Evolutionary conservation across 1,140 invertebrate species (phyloP).

Genomic region (Tachypleus tridentatus): DNA sequence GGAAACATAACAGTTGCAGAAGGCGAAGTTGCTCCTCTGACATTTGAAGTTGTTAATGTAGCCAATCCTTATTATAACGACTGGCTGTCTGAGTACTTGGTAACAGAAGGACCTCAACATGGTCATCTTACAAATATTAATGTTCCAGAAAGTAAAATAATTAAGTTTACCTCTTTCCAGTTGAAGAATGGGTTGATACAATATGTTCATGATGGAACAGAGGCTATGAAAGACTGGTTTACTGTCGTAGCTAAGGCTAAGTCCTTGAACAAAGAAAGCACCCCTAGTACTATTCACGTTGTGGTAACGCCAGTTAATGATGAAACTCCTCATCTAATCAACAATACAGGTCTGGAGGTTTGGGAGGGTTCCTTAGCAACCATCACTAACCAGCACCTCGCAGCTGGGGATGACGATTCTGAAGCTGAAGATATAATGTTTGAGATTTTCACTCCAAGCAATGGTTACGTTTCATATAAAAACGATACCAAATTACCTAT

Average conservation of each 20-base stretch:
- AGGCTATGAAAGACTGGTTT: conserved; percentile 60
- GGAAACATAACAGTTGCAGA: conserved; percentile 33
- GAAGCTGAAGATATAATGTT: conserved; percentile 59
- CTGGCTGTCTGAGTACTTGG: conserved; percentile 57
- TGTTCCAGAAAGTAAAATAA: conserved; percentile 7
- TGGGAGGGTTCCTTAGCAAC: conserved; percentile 68
- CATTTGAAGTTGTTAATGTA: conserved; percentile 29
- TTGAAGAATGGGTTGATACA: conserved; percentile 17
- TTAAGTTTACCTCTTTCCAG: conserved; percentile 13
- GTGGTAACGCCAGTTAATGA: conserved; percentile 63
- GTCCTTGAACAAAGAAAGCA: conserved; percentile 35
- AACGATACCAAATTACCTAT: conserved; percentile 30
- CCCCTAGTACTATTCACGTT: conserved; percentile 26
- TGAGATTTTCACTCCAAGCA: conserved; percentile 53
- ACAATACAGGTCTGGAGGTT: conserved; percentile 67
- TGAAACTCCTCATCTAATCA: conserved; percentile 68
- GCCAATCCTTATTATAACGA: conserved; percentile 53
- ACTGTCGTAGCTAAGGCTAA: conserved; percentile 55
- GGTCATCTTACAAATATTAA: conserved; percentile 38
- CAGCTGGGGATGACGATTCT: conserved; percentile 58
- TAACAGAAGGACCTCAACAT: conserved; percentile 55
- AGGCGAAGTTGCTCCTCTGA: conserved; percentile 31
- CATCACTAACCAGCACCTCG: conserved; percentile 23
- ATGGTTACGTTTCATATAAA: conserved; percentile 57
- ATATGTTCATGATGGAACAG: conserved; percentile 64